phyloP scores from a whole-genome alignment of 2,113 vertebrate species.

The Platysteira castanea region DNA sequence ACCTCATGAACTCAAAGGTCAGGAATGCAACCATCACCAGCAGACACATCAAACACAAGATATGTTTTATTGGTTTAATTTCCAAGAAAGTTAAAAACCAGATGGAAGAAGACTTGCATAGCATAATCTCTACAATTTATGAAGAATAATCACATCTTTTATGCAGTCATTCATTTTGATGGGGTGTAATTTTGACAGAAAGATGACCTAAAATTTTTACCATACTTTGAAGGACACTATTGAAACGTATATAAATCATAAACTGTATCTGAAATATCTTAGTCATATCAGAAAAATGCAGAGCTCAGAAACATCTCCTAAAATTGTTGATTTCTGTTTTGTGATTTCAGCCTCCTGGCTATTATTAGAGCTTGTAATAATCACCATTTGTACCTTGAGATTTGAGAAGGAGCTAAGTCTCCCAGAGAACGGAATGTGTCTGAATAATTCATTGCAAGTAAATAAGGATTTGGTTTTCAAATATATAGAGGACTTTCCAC shows the following conservation, averaged over 20 bases:
- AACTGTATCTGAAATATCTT: not conserved
- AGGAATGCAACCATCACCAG: not conserved
- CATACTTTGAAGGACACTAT: not conserved
- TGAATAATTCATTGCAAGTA: not conserved
- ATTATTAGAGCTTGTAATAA: not conserved
- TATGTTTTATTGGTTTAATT: constrained; percentile 16
- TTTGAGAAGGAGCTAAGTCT: not conserved
- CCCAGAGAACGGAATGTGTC: not conserved
- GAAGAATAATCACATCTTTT: not conserved
- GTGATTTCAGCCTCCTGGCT: not conserved
- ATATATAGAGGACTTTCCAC: not conserved
- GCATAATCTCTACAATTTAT: not conserved
- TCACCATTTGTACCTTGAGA: not conserved
- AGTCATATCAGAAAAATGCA: not conserved
- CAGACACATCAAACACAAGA: not conserved
- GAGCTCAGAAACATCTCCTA: not conserved
- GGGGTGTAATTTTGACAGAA: not conserved
- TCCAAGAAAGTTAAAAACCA: not conserved
- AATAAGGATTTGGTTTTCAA: not conserved
- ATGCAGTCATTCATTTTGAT: not conserved
- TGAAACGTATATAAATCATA: not conserved
- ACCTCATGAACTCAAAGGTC: not conserved
- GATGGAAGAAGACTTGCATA: not conserved
- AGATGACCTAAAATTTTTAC: not conserved
- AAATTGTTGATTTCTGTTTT: not conserved